These are phyloP conservation scores for Knipowitschia caucasica DNA, from an alignment of 2,797 vertebrate genomes.

Conservation along the genomic window DNA sequence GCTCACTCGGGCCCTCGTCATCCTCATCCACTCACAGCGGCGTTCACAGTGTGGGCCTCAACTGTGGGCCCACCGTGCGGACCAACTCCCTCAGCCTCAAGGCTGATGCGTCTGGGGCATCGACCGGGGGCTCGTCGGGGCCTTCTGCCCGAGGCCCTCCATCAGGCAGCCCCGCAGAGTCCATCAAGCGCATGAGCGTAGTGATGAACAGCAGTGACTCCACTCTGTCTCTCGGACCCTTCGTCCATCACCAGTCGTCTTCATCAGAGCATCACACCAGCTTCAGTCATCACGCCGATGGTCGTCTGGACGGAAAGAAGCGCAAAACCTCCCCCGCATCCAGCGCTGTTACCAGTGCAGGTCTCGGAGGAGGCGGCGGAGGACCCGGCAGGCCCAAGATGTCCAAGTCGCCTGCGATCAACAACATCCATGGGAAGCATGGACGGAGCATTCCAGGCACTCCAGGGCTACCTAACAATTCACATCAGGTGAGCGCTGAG, in stretches of 20 bases:
- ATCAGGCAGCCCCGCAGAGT: conserved; percentile 88
- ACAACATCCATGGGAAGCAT: conserved; percentile 94
- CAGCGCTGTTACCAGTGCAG: conserved; percentile 64
- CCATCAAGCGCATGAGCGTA: conserved; percentile 98
- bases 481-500: conserved; percentile 87
- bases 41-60: conserved; percentile 84
- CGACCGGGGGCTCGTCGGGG: conserved; percentile 85
- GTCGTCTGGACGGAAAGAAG: conserved; percentile 90
- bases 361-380: conserved; percentile 54
- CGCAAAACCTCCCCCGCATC: conserved; percentile 89
- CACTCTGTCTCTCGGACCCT: conserved; percentile 94
- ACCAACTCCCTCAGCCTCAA: conserved; percentile 87
- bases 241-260: conserved; percentile 84
- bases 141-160: conserved; percentile 84
- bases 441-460: conserved; percentile 86
- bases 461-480: conserved; percentile 87
- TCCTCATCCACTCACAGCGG: conserved; percentile 80
- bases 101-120: conserved; percentile 81
- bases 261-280: conserved; percentile 76
- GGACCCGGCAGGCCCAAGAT: conserved; percentile 87
- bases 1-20: conserved; percentile 78
- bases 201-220: conserved; percentile 98
- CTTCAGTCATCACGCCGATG: conserved; percentile 87
- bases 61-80: conserved; percentile 83
- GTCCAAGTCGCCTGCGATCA: conserved; percentile 89